Evolutionary conservation across 2,113 vertebrate genomes (phyloP).

Genomic region (Colinus virginianus): DNA sequence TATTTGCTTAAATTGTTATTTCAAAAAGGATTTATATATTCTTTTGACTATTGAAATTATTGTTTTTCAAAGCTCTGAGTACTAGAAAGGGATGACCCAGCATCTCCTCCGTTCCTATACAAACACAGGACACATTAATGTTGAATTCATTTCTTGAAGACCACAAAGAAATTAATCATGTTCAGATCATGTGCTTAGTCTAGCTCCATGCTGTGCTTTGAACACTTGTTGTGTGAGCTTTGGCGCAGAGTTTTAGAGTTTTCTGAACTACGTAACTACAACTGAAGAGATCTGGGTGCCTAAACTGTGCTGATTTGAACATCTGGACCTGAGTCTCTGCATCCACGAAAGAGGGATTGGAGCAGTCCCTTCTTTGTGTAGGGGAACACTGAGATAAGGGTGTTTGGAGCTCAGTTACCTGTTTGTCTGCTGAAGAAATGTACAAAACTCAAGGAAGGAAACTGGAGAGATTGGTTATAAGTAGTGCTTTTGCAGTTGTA

Average conservation of each 20-base stretch:
- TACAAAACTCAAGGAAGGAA: background rate
- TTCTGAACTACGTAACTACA: background rate
- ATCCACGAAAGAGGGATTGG: background rate
- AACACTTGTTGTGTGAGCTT: background rate
- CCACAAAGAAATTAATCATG: background rate
- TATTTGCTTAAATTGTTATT: background rate
- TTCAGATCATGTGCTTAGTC: background rate
- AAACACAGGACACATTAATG: background rate
- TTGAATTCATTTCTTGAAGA: background rate
- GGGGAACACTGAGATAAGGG: background rate
- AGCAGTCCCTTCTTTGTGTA: background rate
- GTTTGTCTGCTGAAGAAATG: background rate
- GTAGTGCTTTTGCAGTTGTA: background rate
- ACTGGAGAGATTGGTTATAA: background rate
- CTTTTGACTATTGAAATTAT: background rate
- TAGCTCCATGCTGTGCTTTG: background rate
- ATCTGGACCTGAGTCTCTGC: rapidly evolving
- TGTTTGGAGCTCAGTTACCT: background rate
- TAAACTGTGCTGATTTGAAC: background rate
- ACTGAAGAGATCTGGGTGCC: background rate
- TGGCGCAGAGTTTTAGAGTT: background rate
- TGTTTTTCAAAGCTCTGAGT: background rate
- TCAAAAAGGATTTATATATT: background rate
- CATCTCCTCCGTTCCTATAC: background rate
- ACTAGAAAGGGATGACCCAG: background rate